Conservation (phyloP, 2,888 invertebrate genomes). For the Drosophila borealis region DNA sequence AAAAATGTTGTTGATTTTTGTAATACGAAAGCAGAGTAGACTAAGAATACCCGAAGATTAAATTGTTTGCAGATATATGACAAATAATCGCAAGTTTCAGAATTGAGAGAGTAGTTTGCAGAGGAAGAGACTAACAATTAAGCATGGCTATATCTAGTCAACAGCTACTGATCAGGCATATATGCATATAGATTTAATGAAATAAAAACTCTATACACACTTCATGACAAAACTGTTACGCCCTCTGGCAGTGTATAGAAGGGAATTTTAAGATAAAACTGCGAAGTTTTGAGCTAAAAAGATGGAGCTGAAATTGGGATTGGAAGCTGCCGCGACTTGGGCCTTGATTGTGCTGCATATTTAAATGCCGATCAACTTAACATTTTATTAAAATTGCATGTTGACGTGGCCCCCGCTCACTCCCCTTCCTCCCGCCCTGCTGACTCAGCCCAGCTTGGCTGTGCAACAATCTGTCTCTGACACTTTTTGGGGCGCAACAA, state of each 20-base stretch:
- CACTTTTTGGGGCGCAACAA: slow-evolving; percentile 67
- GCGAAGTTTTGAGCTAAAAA: slow-evolving; percentile 1
- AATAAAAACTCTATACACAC: background rate
- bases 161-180: background rate
- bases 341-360: slow-evolving; percentile 29
- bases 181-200: background rate
- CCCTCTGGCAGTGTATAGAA: background rate
- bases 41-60: too few relatives aligned
- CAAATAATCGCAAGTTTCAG: background rate
- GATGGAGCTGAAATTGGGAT: slow-evolving; percentile 5
- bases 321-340: slow-evolving; percentile 6
- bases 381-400: slow-evolving; percentile 50
- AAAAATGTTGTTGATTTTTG: too few relatives aligned
- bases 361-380: slow-evolving; percentile 44
- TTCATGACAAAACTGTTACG: background rate
- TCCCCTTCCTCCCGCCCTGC: background rate
- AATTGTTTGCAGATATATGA: too few relatives aligned
- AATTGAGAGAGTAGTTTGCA: background rate
- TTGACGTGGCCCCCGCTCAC: background rate
- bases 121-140: background rate
- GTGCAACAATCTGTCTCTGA: slow-evolving; percentile 69
- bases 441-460: background rate
- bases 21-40: too few relatives aligned
- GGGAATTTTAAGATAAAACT: slow-evolving; percentile 16
- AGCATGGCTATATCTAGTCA: background rate